Evolutionary conservation across 2,888 invertebrate species (phyloP).

Genomic region (Spicauda simplicius): DNA sequence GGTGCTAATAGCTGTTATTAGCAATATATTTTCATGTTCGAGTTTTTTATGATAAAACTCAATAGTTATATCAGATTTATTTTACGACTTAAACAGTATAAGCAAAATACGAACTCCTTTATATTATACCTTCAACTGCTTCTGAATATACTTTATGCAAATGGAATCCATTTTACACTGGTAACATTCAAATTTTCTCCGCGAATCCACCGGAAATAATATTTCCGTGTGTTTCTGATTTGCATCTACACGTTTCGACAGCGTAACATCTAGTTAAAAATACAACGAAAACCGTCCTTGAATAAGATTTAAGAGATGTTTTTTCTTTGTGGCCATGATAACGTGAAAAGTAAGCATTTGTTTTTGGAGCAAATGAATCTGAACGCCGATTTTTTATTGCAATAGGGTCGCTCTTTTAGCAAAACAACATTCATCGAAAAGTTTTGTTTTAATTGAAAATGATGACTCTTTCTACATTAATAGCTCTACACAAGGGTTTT

Average conservation of each 20-base stretch:
- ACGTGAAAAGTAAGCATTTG: too few species aligned
- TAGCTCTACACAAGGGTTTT: too few species aligned
- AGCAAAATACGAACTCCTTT: background rate
- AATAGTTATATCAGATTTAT: background rate
- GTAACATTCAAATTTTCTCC: slow-evolving; percentile 28
- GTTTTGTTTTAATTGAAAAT: too few species aligned
- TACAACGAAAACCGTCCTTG: background rate
- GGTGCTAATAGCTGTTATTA: too few species aligned
- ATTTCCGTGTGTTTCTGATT: slow-evolving; percentile 26
- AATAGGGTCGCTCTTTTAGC: too few species aligned
- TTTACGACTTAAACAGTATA: background rate
- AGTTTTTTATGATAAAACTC: background rate
- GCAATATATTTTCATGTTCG: too few species aligned
- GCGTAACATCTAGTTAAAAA: slow-evolving; percentile 1
- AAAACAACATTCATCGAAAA: too few species aligned
- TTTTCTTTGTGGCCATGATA: background rate
- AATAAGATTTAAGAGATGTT: background rate
- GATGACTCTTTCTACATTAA: too few species aligned
- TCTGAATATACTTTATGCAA: slow-evolving; percentile 21
- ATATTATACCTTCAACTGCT: slow-evolving; percentile 3
- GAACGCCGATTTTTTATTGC: too few species aligned
- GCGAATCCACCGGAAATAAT: slow-evolving; percentile 19
- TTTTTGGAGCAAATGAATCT: too few species aligned
- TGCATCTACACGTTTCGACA: slow-evolving; percentile 9
- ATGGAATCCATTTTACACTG: slow-evolving; percentile 23